Base-by-base conservation (phyloP, 1,140 invertebrate genomes). In the Plutomurus gul region DNA sequence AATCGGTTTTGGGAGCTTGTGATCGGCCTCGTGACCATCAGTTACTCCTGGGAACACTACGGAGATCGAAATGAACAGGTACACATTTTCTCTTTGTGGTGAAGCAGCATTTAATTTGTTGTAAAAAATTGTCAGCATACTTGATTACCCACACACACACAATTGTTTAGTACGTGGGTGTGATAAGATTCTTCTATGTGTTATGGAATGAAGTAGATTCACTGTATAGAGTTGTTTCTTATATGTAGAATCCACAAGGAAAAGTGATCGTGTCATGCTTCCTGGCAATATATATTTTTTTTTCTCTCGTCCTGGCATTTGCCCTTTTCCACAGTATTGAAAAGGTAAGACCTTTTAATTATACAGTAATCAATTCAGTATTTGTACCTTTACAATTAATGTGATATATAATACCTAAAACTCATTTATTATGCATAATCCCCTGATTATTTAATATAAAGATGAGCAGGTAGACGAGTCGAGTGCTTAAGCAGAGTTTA, bases 261-360 rank as follows among this genome's bases (percentile, higher is more conserved):
- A 65, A 65, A 65, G 56, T 65, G 27, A 65, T 65, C 36, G 56
- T 65, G 27, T 65, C 56, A 16, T 65, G 56, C 13, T 65, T 65
- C 27, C 18, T 65, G 56, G 56, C 56, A 8, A 65, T 65, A n/a
- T 65, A 65, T 30, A 33, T 65, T 65, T 65, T 65, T 30, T 65
- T 65, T 33, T 65, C 56, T 0, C 56, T 65, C 56, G 56, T 65
- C 11, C 18, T 65, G 56, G 56, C 56, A 0, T 65, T 65, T 18
- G 56, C 56, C 18, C 30, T 65, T n/a, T 65, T 65, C 8, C 56
- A 65, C 27, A 65, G 56, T 30, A 65, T 65, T 4, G 56, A 65
- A 65, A 65, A 30, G 56, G 56, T 65, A 56, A 43, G n/a, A 13
- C 16, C 43, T n/a, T 47, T n/a, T 18, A 8, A 49, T 8, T 20